A percentile compares a stretch with the other conserved stretches of the same genome.
These are phyloP conservation scores for Drosophila acutilabella DNA, from an alignment of 2,888 invertebrate genomes.

Conservation along the genomic window DNA sequence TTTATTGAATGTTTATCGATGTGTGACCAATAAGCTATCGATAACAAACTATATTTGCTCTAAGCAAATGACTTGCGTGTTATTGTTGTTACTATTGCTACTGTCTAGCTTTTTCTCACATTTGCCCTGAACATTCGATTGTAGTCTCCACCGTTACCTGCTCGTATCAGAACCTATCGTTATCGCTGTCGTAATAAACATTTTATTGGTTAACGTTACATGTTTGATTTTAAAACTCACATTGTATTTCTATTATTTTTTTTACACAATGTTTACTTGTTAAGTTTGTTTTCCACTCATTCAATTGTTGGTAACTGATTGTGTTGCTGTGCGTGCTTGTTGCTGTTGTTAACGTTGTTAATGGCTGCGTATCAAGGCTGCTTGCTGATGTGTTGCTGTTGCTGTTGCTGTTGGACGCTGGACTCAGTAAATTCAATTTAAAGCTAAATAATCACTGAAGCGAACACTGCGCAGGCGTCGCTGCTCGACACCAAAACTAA, in stretches of 20 bases:
- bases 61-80: neutral
- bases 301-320: conserved; percentile 32
- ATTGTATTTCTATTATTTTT: conserved; percentile 11
- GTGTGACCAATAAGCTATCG: neutral
- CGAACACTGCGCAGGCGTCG: conserved; percentile 55
- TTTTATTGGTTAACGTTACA: conserved; percentile 23
- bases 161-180: conserved; percentile 8
- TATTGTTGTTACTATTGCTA: conserved; percentile 1
- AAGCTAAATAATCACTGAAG: conserved; percentile 60
- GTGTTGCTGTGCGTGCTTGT: conserved; percentile 20
- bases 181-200: conserved; percentile 13
- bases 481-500: conserved; percentile 64
- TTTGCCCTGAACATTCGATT: neutral
- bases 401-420: conserved; percentile 24
- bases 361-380: conserved; percentile 64
- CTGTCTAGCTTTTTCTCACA: neutral
- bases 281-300: conserved; percentile 26
- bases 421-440: conserved; percentile 36
- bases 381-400: conserved; percentile 20
- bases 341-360: conserved; percentile 49
- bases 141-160: neutral
- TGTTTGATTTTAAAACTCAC: conserved; percentile 25
- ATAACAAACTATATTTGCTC: neutral
- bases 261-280: conserved; percentile 39
- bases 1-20: neutral